Conservation (phyloP, 2,888 invertebrate genomes). For the Entomobrya proxima region DNA sequence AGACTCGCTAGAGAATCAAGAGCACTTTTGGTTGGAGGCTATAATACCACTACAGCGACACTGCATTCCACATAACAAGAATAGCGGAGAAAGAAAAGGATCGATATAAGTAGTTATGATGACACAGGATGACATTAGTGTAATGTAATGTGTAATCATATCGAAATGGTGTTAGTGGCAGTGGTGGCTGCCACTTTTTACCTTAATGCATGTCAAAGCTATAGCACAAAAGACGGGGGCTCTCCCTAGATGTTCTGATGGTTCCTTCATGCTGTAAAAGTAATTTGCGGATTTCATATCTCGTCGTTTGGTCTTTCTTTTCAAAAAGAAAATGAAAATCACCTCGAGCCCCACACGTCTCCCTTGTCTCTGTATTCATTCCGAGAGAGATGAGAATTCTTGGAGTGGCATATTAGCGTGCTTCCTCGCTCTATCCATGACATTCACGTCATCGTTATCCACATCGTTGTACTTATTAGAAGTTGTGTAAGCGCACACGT, state of each 20-base stretch:
- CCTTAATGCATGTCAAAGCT: not conserved
- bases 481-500: not conserved
- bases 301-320: not conserved
- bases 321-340: conserved; percentile 26
- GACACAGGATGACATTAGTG: conserved; percentile 34
- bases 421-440: not conserved
- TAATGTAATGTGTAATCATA: conserved; percentile 29
- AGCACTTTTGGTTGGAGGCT: conserved; percentile 19
- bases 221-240: not conserved
- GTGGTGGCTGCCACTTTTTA: not conserved
- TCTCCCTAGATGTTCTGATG: no score
- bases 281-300: conserved; percentile 3
- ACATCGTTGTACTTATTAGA: not conserved
- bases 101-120: conserved; percentile 36
- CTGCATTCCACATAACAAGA: not conserved
- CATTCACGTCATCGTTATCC: not conserved
- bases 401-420: not conserved
- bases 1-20: not conserved
- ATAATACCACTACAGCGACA: not conserved
- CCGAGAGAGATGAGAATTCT: no score
- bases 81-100: not conserved
- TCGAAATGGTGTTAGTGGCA: conserved; percentile 21
- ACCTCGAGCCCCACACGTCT: conserved; percentile 28
- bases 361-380: not conserved
- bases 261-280: conserved; percentile 2